Evolutionary conservation across 2,888 invertebrate species (phyloP).

Genomic region (Herminia tarsipennalis): DNA sequence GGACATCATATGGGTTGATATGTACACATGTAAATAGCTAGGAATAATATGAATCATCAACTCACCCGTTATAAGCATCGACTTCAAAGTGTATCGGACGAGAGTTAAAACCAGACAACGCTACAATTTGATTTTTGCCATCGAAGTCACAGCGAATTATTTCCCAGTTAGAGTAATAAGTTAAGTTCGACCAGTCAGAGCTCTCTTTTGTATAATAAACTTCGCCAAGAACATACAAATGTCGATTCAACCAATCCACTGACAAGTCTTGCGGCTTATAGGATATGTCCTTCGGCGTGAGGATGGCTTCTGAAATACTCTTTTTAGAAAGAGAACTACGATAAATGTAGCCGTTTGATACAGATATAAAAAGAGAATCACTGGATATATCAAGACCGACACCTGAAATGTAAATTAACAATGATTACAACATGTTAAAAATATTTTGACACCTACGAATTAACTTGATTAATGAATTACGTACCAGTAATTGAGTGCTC

Average conservation of each 20-base stretch:
- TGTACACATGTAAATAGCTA: too few relatives aligned
- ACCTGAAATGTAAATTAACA: slow-evolving; percentile 78
- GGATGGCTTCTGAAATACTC: slow-evolving; percentile 75
- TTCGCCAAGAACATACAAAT: slow-evolving; percentile 93
- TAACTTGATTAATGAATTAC: not conserved
- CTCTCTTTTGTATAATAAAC: slow-evolving; percentile 80
- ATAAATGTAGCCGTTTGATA: slow-evolving; percentile 88
- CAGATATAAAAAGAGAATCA: slow-evolving; percentile 91
- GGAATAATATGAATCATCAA: slow-evolving; percentile 7
- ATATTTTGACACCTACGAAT: slow-evolving; percentile 1
- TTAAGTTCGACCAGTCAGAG: slow-evolving; percentile 53
- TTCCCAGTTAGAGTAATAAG: slow-evolving; percentile 85
- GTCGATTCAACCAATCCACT: slow-evolving; percentile 95
- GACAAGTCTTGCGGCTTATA: slow-evolving; percentile 90
- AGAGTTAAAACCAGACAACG: slow-evolving; percentile 88
- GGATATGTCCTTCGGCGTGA: slow-evolving; percentile 84
- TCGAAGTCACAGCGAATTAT: slow-evolving; percentile 91
- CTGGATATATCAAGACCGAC: slow-evolving; percentile 91
- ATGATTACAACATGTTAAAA: slow-evolving; percentile 3
- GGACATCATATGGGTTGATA: too few relatives aligned
- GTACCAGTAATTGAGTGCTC: slow-evolving; percentile 76
- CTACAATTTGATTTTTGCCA: slow-evolving; percentile 89
- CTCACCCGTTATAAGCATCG: slow-evolving; percentile 96
- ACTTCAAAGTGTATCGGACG: slow-evolving; percentile 93
- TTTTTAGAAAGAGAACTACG: slow-evolving; percentile 80